Evolutionary conservation across 2,113 vertebrate genomes (phyloP), one percentile per base, ranked within the genome.

Genomic region (Hydrolagus affinis): DNA sequence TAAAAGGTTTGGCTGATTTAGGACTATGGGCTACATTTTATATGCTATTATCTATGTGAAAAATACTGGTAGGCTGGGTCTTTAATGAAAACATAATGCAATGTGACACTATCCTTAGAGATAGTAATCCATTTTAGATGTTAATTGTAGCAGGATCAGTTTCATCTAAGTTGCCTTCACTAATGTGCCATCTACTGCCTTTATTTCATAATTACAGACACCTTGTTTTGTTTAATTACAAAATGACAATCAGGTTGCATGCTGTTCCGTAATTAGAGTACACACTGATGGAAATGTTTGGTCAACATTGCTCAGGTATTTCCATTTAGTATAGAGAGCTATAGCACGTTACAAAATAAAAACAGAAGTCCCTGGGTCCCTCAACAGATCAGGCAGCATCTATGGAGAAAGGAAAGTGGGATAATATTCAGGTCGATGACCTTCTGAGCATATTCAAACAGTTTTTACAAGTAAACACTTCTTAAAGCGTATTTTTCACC

Each of bases 171-270:
- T 83, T 83, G 10, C 4, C 15, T 8, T 83, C 8, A 10, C 78
- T 30, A 32, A 66, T 32, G 9, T 68, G 78, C 78, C 78, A 83
- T 66, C 78, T 83, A 64, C 78, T 66, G 62, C 17, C 11, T 64
- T 15, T 17, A 8, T 6, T 15, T 28, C 9, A 8, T 62, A 78
- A 78, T 78, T 78, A 62, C 76, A 25, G 4, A 14, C 56, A 62
- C 59, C n/a, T 62, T 62, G n/a, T 78, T 78, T 64, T 66, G 62
- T 83, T 83, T 83, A 8, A 68, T 25, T 83, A 59, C 56, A 21
- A 30, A 83, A 66, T 80, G 59, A 11, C 44, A 57, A 64, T 64
- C 59, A 64, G 64, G 28, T 83, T 83, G 11, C 66, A 32, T 32
- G 19, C 19, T 83, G 60, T 28, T 83, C 28, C 66, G 19, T 83